These are phyloP conservation scores for Sinocyclocheilus grahami DNA, from an alignment of 2,113 vertebrate genomes.

Conservation along the genomic window DNA sequence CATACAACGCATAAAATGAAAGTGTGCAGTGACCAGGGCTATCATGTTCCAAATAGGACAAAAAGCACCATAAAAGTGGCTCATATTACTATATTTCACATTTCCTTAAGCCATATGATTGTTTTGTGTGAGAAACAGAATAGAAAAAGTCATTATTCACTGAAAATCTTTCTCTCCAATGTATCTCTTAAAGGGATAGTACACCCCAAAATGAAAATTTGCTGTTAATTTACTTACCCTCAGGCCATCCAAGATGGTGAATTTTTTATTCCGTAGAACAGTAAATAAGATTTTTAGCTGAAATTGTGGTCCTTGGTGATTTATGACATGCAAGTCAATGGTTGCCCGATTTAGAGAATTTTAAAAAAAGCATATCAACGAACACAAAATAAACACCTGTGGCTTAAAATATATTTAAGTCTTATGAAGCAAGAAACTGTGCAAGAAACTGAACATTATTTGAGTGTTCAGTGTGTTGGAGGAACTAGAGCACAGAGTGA, in stretches of 20 bases:
- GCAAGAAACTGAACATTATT: no score
- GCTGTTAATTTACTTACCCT: neutral
- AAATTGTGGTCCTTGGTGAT: no score
- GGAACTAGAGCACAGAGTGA: no score
- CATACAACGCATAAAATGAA: neutral
- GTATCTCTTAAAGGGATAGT: neutral
- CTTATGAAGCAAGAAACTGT: no score
- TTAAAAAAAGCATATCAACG: no score
- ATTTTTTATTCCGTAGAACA: neutral
- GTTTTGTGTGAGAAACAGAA: neutral
- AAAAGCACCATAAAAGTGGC: neutral
- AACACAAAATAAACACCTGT: no score
- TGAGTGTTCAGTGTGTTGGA: no score
- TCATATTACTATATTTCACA: neutral
- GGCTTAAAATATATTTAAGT: no score
- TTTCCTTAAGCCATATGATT: neutral
- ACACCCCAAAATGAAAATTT: neutral
- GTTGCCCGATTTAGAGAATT: no score
- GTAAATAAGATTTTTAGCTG: neutral
- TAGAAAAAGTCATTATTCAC: neutral
- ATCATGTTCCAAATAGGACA: neutral
- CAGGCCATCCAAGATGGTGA: no score
- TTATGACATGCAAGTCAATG: no score
- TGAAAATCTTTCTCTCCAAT: neutral
- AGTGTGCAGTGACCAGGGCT: neutral